Percentiles rank a stretch among this genome's conserved stretches.
Conservation (phyloP, 1,140 invertebrate genomes). For the Druon quercuslanigerum region DNA sequence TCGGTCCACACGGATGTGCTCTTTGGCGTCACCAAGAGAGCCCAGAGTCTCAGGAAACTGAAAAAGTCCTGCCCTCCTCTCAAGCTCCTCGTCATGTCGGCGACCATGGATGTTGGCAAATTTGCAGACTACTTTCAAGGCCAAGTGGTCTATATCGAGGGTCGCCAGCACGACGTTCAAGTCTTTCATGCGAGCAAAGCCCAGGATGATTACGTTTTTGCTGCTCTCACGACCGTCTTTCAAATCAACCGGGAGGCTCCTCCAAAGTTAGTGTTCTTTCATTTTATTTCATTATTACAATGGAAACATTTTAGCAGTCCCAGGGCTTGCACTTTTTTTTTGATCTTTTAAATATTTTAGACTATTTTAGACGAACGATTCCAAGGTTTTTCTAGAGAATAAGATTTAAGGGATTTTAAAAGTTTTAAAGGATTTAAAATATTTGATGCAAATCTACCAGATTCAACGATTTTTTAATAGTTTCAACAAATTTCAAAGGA, state of each 20-base stretch:
- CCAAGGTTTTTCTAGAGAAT: no score
- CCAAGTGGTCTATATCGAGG: slow-evolving; percentile 91
- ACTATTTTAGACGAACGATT: no score
- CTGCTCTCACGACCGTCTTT: slow-evolving; percentile 90
- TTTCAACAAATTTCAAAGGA: no score
- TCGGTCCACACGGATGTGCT: slow-evolving; percentile 97
- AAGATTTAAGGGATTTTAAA: no score
- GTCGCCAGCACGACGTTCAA: slow-evolving; percentile 90
- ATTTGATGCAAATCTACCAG: no score
- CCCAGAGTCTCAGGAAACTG: slow-evolving; percentile 83
- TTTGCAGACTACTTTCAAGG: slow-evolving; percentile 94
- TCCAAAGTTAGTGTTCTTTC: slow-evolving; percentile 83
- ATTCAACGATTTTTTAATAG: no score
- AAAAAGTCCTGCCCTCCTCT: slow-evolving; percentile 79
- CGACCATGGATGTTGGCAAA: slow-evolving; percentile 96
- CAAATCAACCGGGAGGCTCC: slow-evolving; percentile 92
- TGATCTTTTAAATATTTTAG: no score
- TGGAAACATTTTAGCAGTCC: no score
- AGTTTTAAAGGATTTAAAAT: no score
- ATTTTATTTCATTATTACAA: no score
- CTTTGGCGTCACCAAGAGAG: slow-evolving; percentile 87
- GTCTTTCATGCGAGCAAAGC: slow-evolving; percentile 85
- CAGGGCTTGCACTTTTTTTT: no score
- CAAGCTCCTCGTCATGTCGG: slow-evolving; percentile 94
- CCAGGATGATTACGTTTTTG: slow-evolving; percentile 90